Evolutionary conservation across 2,888 invertebrate genomes (phyloP).

Genomic region (Aethes cnicana): DNA sequence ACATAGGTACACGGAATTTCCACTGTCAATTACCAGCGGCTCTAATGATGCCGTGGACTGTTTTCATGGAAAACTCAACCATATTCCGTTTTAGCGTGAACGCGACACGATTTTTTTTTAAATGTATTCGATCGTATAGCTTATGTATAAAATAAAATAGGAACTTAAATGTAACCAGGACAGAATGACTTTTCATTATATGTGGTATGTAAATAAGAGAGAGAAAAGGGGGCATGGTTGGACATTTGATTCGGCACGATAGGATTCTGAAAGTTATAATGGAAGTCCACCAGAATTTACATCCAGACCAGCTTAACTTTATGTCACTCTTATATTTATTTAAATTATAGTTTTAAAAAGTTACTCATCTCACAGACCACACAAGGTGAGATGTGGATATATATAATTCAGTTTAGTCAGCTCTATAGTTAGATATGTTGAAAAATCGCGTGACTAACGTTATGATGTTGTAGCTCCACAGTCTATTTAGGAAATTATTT

Average conservation of each 20-base stretch:
- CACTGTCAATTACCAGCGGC: constrained; percentile 15
- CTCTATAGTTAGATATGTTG: constrained; percentile 6
- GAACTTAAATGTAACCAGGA: neutral
- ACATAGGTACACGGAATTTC: constrained; percentile 11
- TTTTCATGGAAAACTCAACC: neutral
- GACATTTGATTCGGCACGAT: no score
- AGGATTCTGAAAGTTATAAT: no score
- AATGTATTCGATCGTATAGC: no score
- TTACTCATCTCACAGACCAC: constrained; percentile 5
- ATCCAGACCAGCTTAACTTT: no score
- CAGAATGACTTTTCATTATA: no score
- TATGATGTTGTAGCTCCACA: constrained; percentile 16
- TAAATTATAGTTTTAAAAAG: neutral
- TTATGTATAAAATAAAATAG: neutral
- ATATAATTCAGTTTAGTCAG: constrained; percentile 3
- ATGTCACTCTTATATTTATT: no score
- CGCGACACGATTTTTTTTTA: no score
- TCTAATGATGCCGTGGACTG: neutral
- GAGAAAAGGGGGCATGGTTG: no score
- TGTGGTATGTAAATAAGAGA: no score
- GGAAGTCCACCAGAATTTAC: no score
- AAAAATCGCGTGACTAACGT: constrained; percentile 8
- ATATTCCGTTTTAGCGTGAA: neutral
- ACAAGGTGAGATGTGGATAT: constrained; percentile 14
- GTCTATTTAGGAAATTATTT: constrained; percentile 2